Conservation (phyloP, 2,888 invertebrate species). For the Argyresthia goedartella region DNA sequence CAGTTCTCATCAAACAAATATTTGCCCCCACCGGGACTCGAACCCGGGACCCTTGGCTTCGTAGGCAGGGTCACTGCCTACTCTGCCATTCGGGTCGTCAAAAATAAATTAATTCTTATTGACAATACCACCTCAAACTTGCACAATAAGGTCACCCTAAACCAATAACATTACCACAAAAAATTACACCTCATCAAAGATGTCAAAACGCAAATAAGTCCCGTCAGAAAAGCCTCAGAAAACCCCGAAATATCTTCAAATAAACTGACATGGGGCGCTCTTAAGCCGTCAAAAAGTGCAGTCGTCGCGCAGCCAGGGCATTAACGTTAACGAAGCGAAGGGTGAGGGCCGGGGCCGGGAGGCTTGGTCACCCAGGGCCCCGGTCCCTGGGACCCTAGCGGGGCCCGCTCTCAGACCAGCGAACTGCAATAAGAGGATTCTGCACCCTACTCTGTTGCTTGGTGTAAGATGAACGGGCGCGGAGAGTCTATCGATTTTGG, state of each 20-base stretch:
- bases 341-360: constrained; percentile 19
- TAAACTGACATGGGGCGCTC: background rate
- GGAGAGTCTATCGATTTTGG: background rate
- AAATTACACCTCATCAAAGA: background rate
- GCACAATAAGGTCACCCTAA: background rate
- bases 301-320: constrained; percentile 45
- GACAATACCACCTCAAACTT: background rate
- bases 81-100: too few relatives aligned
- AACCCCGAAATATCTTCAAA: constrained; percentile 4
- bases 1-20: too few relatives aligned
- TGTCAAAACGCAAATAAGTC: background rate
- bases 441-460: constrained; percentile 25
- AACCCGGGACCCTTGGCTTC: too few relatives aligned
- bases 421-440: constrained; percentile 68
- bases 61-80: too few relatives aligned
- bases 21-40: too few relatives aligned
- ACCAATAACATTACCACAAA: background rate
- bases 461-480: background rate
- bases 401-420: constrained; percentile 34
- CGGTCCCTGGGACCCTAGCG: constrained; percentile 19
- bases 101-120: too few relatives aligned
- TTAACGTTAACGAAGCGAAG: constrained; percentile 56
- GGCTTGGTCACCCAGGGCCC: constrained; percentile 16
- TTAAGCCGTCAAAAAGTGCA: constrained; percentile 50
- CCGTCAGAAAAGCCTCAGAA: constrained; percentile 5